A percentile compares a stretch with the other conserved stretches of the same genome.
These are phyloP conservation scores for Rhineura floridana DNA, from an alignment of 2,113 vertebrate species.

Conservation along the genomic window DNA sequence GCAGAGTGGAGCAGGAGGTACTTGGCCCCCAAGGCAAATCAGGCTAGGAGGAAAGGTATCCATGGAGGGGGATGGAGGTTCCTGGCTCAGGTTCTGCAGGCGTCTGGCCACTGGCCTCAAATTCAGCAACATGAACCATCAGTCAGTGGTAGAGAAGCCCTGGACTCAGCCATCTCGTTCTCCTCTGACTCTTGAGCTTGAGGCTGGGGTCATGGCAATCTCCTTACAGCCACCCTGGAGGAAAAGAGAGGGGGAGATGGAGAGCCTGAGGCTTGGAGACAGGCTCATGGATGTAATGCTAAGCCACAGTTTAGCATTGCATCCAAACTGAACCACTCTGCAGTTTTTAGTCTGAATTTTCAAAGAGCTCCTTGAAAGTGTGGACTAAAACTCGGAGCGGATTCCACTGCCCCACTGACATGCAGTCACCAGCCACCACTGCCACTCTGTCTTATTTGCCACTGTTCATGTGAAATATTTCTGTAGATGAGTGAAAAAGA, in stretches of 20 bases:
- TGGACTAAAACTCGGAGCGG: no score
- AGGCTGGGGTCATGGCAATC: neutral
- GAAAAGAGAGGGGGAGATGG: no score
- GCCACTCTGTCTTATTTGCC: neutral
- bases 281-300: neutral
- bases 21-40: neutral
- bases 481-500: neutral
- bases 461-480: neutral
- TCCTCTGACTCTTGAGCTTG: neutral
- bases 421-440: no score
- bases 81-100: no score
- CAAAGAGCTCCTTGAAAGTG: no score
- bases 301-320: no score
- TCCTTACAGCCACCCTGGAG: neutral
- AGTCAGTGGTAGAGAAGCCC: neutral
- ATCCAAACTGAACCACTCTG: no score
- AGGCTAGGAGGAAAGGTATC: neutral
- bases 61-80: no score
- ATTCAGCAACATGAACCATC: neutral
- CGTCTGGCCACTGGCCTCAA: neutral
- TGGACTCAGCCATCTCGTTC: neutral
- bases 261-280: neutral
- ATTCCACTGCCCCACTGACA: no score
- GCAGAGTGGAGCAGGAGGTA: neutral
- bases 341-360: no score